Evolutionary conservation across 2,888 invertebrate species (phyloP).

Genomic region (Drosophila kuntzei): DNA sequence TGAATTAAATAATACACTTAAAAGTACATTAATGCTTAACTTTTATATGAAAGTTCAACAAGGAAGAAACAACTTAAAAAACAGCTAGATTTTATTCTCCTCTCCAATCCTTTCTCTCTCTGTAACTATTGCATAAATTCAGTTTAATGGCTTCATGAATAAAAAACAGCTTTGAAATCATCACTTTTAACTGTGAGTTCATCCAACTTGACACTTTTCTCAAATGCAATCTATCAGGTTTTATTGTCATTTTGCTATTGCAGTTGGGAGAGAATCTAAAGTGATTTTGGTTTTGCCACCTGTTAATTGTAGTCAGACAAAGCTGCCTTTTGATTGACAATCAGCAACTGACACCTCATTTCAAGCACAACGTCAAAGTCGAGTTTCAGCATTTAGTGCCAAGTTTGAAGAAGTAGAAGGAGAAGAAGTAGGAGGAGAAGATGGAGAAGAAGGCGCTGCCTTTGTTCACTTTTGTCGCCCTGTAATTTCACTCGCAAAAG

Average conservation of each 20-base stretch:
- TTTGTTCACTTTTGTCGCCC: conserved; percentile 47
- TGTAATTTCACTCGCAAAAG: conserved; percentile 40
- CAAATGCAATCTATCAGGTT: neutral
- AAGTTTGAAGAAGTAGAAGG: conserved; percentile 4
- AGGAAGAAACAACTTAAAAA: neutral
- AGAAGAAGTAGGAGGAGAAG: too few relatives aligned
- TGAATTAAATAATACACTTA: neutral
- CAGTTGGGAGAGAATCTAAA: neutral
- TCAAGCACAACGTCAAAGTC: conserved; percentile 29
- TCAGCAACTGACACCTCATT: conserved; percentile 49
- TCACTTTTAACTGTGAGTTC: conserved; percentile 7
- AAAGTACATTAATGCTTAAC: neutral
- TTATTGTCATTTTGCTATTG: conserved; percentile 4
- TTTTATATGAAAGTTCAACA: neutral
- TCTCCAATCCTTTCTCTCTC: too few relatives aligned
- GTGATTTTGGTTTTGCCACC: conserved; percentile 15
- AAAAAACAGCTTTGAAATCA: conserved; percentile 10
- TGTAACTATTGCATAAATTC: conserved; percentile 12
- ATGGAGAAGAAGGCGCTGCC: conserved; percentile 28
- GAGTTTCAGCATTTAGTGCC: conserved; percentile 12
- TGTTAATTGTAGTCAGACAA: conserved; percentile 32
- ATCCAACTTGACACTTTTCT: neutral
- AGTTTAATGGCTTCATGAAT: conserved; percentile 18
- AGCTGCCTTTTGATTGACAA: conserved; percentile 38
- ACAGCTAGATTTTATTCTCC: neutral